Base-by-base conservation (phyloP, 1,140 invertebrate species). In the Eufriesea mexicana region DNA sequence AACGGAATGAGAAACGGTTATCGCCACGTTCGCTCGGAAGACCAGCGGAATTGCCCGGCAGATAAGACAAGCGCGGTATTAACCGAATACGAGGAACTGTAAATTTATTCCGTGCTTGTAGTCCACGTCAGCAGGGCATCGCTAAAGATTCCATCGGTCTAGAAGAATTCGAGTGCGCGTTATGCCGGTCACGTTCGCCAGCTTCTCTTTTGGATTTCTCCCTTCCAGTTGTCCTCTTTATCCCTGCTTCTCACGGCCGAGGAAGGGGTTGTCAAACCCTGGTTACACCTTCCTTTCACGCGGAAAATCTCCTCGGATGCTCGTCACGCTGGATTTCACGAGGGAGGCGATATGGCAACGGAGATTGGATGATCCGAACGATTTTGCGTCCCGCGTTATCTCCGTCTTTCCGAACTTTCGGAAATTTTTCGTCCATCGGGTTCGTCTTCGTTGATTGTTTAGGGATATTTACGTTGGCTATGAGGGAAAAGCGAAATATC, bases 71-170 rank as follows among this genome's bases (percentile, higher is more conserved):
- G 73, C 80, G 77, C 83, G 86, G 83, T 85, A 90, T 88, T 90
- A 91, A 90, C 86, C 87, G 80, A 81, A 82, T 82, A 80, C 84
- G 79, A 78, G 88, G 70, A 68, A 64, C 84, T 84, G 86, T 89
- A 89, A 90, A 90, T 90, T 89, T 90, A 90, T 90, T 90, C 90
- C 83, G 71, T 77, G 88, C 51, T 87, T 87, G 89, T 87, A 88
- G 86, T 86, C 80, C 78, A 85, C 84, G 85, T 86, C 84, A 85
- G 85, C 79, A 64, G 80, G 67, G 20, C 84, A 79, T 71, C 55
- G 77, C 79, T 81, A 86, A 84, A 84, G 81, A 79, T 85, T 83
- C 42, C 82, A 35, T 57, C 49, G 67, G 51, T 79, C 73, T 47
- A 79, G 76, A 83, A 82, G 85, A 88, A 88, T 88, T 79, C 83